Base-by-base conservation (phyloP, 2,888 invertebrate genomes). In the Crioceris asparagi region DNA sequence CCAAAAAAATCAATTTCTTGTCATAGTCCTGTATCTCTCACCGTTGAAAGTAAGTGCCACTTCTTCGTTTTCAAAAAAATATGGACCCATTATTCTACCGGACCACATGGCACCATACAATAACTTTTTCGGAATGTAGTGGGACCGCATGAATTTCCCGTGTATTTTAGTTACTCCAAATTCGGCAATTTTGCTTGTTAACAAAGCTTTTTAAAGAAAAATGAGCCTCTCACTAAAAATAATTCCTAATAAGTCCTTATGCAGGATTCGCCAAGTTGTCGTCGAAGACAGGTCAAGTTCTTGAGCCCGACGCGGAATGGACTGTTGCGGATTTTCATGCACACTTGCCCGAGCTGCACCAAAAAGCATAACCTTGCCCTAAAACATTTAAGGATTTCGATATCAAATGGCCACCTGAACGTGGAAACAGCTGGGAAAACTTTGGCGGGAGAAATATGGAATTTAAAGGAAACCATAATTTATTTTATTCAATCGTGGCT, bases 41-140 rank as follows among this genome's bases (percentile, higher is more conserved):
- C 33, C 29, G 25, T 17, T 38, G 32, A 38, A 19, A 11, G 38
- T 38, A 23, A 33, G 14, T 17, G 33, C 29, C 29, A 23, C 32
- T 18, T 19, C 17, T 26, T 12, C 32, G 17, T 32, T 25, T 23
- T 37, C 29, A 16, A 39, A 38, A 32, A 38, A 38, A 18, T 33
- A 38, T 17, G 38, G 27, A 33, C 17, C 27, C 15, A 38, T 38
- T 11, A 19, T 4, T 19, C 15, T 17, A 16, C 15, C 3, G 30
- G 4, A n/a, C 29, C 29, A 29, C 29, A 29, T 7, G 7, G 23
- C n/a, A 23, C 23, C 7, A 7, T n/a, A 23, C n/a, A 23, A n/a
- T 23, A 7, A 23, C n/a, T 23, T 23, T 23, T 23, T 23, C 23
- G 7, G 23, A 11, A 30, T 11, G 30, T 25, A 4, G 3, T 25